These are phyloP conservation scores for Uloborus diversus DNA, from an alignment of 1,140 invertebrate genomes.

Conservation along the genomic window DNA sequence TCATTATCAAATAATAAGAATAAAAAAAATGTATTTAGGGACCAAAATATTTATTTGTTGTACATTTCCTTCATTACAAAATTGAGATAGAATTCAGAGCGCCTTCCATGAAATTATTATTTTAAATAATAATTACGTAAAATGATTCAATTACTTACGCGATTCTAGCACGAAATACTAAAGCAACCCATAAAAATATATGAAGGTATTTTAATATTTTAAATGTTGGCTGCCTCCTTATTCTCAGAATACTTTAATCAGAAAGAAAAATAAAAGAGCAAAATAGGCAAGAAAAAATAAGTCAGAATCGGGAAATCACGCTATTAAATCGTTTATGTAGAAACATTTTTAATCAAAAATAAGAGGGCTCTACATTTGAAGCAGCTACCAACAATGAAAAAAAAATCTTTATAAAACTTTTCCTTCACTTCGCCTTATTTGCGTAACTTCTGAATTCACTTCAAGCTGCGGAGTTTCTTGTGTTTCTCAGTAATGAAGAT, in stretches of 20 bases:
- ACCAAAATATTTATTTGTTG: too few species aligned
- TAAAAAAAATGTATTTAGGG: too few species aligned
- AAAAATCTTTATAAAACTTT: slow-evolving; percentile 2
- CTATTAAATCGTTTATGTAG: slow-evolving; percentile 54
- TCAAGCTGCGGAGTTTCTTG: slow-evolving; percentile 32
- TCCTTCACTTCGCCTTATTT: not conserved
- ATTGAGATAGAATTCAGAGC: too few species aligned
- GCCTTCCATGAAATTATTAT: too few species aligned
- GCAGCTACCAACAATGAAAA: slow-evolving; percentile 41
- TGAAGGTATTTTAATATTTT: too few species aligned
- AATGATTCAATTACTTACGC: too few species aligned
- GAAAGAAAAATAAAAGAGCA: slow-evolving; percentile 5
- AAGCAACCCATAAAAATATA: too few species aligned
- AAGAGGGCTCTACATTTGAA: slow-evolving; percentile 34
- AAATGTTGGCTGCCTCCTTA: too few species aligned
- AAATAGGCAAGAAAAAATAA: slow-evolving; percentile 27
- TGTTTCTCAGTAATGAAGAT: slow-evolving; percentile 50
- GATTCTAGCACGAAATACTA: too few species aligned
- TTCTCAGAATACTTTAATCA: slow-evolving; percentile 46
- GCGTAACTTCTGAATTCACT: not conserved
- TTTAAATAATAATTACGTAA: too few species aligned
- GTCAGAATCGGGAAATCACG: slow-evolving; percentile 52
- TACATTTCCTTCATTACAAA: too few species aligned
- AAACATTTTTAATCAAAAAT: slow-evolving; percentile 56
- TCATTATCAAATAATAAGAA: too few species aligned